phyloP scores from a whole-genome alignment of 2,797 vertebrate genomes.

The Sternotherus odoratus region DNA sequence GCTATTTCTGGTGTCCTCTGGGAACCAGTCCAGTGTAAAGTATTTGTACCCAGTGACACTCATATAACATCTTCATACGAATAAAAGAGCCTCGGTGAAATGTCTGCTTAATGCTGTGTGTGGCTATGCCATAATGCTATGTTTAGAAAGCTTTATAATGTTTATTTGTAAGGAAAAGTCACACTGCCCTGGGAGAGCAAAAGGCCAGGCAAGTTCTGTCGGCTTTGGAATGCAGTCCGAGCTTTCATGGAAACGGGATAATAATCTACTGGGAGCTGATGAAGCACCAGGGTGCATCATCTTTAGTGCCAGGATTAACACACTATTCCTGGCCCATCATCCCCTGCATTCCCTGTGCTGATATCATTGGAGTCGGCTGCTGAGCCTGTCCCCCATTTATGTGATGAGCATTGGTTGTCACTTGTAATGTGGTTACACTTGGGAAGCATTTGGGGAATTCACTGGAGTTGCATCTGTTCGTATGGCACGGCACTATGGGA shows the following conservation, averaged over 20 bases:
- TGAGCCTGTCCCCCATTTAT: not conserved
- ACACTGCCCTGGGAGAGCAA: not conserved
- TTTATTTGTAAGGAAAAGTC: not conserved
- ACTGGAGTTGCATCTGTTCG: not conserved
- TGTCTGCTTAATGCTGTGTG: not conserved
- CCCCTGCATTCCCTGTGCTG: not conserved
- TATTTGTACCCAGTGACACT: slow-evolving; percentile 55
- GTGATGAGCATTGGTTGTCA: not conserved
- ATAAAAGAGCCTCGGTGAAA: slow-evolving; percentile 31
- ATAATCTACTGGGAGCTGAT: not conserved
- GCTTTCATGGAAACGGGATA: not conserved
- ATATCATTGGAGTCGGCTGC: not conserved
- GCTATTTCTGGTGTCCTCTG: slow-evolving; percentile 47
- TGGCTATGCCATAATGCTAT: not conserved
- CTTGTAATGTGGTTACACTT: not conserved
- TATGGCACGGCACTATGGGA: not conserved
- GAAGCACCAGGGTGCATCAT: not conserved
- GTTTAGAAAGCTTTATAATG: slow-evolving; percentile 28
- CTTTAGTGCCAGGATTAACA: not conserved
- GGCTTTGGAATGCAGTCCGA: slow-evolving; percentile 31
- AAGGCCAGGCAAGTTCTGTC: slow-evolving; percentile 3
- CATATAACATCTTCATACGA: slow-evolving; percentile 19
- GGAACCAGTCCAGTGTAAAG: slow-evolving; percentile 45
- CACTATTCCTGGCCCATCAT: not conserved
- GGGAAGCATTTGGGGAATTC: not conserved